Evolutionary conservation across 2,888 invertebrate species (phyloP).

Genomic region (Cryptops parisi): DNA sequence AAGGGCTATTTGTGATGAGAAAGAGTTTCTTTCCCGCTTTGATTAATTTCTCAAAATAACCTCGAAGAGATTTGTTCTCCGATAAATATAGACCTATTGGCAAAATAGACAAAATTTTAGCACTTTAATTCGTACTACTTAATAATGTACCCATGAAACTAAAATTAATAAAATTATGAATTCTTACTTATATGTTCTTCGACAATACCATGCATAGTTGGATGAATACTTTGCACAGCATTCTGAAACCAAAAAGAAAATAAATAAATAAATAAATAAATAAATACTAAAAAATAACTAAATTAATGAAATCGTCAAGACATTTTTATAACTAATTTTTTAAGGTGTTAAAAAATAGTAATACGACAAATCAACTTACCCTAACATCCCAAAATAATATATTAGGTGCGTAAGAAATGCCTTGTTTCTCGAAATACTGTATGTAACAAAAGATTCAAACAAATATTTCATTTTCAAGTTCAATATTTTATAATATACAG

Average conservation of each 20-base stretch:
- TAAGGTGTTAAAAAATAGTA: neutral
- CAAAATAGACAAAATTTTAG: neutral
- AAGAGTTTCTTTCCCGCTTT: slow-evolving; percentile 72
- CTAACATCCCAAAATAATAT: slow-evolving; percentile 88
- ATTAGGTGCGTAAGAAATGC: slow-evolving; percentile 87
- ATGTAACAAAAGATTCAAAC: slow-evolving; percentile 20
- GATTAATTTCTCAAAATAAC: slow-evolving; percentile 59
- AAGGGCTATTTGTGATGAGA: slow-evolving; percentile 92
- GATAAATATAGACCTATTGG: slow-evolving; percentile 53
- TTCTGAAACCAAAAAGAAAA: slow-evolving; percentile 42
- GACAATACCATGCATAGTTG: slow-evolving; percentile 79
- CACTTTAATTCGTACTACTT: no score
- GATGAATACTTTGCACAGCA: slow-evolving; percentile 74
- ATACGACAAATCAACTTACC: slow-evolving; percentile 40
- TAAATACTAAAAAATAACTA: neutral
- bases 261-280: neutral
- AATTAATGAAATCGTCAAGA: slow-evolving; percentile 1
- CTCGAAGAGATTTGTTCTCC: slow-evolving; percentile 52
- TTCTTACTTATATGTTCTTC: slow-evolving; percentile 46
- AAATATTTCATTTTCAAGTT: no score
- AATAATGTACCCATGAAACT: no score
- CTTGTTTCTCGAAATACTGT: slow-evolving; percentile 65
- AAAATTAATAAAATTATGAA: neutral
- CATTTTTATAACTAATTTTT: slow-evolving; percentile 7
- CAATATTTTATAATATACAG: no score